These are phyloP conservation scores for Rhagologus leucostigma DNA, from an alignment of 2,113 vertebrate species.

Conservation along the genomic window DNA sequence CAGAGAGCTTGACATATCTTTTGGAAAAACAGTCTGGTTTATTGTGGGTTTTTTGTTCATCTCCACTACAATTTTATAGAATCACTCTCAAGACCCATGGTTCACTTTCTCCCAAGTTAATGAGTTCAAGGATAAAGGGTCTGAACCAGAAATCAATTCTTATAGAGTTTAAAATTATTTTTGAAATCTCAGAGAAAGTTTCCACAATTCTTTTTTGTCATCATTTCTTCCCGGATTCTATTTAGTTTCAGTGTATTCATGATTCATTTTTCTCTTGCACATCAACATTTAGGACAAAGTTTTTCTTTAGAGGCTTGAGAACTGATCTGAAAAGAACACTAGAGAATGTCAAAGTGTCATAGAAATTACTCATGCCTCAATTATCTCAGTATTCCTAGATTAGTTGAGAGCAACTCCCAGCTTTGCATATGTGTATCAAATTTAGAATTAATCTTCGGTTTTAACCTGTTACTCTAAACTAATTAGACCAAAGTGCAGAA, in stretches of 20 bases:
- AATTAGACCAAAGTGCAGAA: neutral
- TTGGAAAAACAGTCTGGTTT: neutral
- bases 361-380: neutral
- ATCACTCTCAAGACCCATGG: neutral
- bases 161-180: neutral
- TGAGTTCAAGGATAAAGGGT: neutral
- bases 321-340: neutral
- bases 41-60: fast-evolving
- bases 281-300: neutral
- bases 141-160: neutral
- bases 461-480: neutral
- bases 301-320: neutral
- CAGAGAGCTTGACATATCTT: neutral
- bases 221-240: neutral
- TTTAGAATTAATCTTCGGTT: neutral
- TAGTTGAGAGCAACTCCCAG: neutral
- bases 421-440: neutral
- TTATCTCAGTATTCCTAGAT: neutral
- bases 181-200: neutral
- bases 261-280: neutral
- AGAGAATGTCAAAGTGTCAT: neutral
- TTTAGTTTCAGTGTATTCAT: neutral
- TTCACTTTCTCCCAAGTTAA: neutral
- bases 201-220: neutral
- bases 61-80: neutral